Conservation (phyloP, 2,113 vertebrate genomes). For the Oophaga pumilio region DNA sequence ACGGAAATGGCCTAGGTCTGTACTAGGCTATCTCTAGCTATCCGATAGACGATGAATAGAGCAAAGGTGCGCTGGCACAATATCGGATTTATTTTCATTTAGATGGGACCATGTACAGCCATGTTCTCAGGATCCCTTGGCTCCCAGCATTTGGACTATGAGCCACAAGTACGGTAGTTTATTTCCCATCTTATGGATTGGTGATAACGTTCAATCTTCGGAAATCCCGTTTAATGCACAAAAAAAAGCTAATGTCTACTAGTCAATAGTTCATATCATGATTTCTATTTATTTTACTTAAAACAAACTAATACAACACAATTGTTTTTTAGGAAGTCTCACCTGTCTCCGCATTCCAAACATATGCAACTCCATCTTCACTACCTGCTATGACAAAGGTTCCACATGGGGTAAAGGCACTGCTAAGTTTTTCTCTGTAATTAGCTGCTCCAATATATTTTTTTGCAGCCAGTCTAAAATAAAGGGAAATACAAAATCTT, state of each 20-base stretch:
- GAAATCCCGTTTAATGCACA: background rate
- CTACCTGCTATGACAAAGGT: slow-evolving; percentile 93
- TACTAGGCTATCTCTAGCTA: no score
- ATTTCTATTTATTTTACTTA: background rate
- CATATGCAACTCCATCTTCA: slow-evolving; percentile 91
- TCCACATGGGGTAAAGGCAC: slow-evolving; percentile 91
- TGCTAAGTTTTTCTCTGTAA: slow-evolving; percentile 90
- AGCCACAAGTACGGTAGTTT: no score
- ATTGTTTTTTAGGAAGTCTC: slow-evolving; percentile 17
- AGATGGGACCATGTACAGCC: no score
- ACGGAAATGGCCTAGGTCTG: no score
- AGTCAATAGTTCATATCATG: background rate
- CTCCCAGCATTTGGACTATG: no score
- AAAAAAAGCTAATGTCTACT: background rate
- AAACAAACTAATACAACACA: background rate
- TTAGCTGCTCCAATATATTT: slow-evolving; percentile 92
- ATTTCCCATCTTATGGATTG: no score
- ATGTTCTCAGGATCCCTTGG: no score
- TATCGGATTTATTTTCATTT: no score
- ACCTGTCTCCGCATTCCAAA: slow-evolving; percentile 98
- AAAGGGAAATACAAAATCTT: background rate
- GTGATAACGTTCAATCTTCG: no score
- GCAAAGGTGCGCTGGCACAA: no score
- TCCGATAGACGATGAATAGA: no score
- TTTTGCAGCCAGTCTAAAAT: slow-evolving; percentile 81